Evolutionary conservation across 2,888 invertebrate genomes (phyloP).

Genomic region (Meandrusa payeni): DNA sequence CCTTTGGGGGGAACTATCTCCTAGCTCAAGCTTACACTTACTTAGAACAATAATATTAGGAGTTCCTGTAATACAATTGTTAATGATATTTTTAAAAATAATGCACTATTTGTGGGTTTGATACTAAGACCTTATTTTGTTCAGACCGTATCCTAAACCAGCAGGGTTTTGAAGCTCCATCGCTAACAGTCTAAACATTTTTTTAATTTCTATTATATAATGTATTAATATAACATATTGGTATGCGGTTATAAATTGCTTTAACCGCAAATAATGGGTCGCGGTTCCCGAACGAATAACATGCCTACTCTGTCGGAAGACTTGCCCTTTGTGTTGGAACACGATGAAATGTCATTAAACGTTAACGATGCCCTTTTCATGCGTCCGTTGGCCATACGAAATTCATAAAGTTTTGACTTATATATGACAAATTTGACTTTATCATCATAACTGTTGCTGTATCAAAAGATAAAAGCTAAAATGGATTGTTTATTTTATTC

Average conservation of each 20-base stretch:
- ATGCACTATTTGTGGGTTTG: too few species aligned
- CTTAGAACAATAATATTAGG: too few species aligned
- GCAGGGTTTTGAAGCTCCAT: too few species aligned
- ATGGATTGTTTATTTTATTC: too few species aligned
- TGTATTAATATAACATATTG: not conserved
- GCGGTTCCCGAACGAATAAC: constrained; percentile 7
- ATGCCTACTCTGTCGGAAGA: constrained; percentile 7
- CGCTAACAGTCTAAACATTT: too few species aligned
- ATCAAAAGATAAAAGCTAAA: not conserved
- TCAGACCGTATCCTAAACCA: too few species aligned
- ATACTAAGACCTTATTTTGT: too few species aligned
- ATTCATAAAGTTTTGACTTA: constrained; percentile 15
- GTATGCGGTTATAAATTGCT: constrained; percentile 10
- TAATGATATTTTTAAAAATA: too few species aligned
- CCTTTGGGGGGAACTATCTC: too few species aligned
- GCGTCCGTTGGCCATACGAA: constrained; percentile 1
- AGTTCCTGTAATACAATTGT: too few species aligned
- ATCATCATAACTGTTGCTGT: not conserved
- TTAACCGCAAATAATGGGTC: constrained; percentile 14
- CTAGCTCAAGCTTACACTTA: too few species aligned
- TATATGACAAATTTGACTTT: constrained; percentile 5
- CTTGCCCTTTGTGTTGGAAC: constrained; percentile 13
- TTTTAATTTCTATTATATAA: too few species aligned
- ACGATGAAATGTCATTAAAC: constrained; percentile 23
- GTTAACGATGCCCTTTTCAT: constrained; percentile 18